Evolutionary conservation across 2,113 vertebrate species (phyloP).

Genomic region (Eclectus roratus): DNA sequence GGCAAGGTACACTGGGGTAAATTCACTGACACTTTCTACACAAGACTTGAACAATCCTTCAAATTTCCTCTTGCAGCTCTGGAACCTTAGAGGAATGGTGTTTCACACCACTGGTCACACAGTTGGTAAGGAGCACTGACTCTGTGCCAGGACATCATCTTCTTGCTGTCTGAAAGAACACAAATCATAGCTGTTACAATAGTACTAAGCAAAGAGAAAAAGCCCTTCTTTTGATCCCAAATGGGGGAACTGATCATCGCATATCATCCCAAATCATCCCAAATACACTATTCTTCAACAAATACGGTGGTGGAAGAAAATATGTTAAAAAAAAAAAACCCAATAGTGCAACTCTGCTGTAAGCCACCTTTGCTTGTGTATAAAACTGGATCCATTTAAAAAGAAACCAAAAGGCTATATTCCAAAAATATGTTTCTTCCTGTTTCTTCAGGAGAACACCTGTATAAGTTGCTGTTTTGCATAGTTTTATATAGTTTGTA

Average conservation of each 20-base stretch:
- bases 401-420: not conserved
- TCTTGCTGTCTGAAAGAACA: not conserved
- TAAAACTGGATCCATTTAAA: not conserved
- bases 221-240: not conserved
- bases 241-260: not conserved
- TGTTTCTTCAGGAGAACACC: not conserved
- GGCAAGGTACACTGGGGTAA: not conserved
- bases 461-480: not conserved
- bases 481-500: not conserved
- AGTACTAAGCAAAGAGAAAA: not conserved
- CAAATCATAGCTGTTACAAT: not conserved
- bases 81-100: not conserved
- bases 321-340: not conserved
- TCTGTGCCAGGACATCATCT: not conserved
- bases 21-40: not conserved
- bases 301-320: not conserved
- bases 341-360: accelerated
- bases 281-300: not conserved
- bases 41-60: not conserved
- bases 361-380: not conserved
- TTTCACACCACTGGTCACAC: accelerated
- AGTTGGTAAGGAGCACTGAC: too few species aligned
- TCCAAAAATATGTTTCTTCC: not conserved
- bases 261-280: not conserved
- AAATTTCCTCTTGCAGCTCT: not conserved